Conservation (phyloP, 2,888 invertebrate species). For the Agrypnus murinus region DNA sequence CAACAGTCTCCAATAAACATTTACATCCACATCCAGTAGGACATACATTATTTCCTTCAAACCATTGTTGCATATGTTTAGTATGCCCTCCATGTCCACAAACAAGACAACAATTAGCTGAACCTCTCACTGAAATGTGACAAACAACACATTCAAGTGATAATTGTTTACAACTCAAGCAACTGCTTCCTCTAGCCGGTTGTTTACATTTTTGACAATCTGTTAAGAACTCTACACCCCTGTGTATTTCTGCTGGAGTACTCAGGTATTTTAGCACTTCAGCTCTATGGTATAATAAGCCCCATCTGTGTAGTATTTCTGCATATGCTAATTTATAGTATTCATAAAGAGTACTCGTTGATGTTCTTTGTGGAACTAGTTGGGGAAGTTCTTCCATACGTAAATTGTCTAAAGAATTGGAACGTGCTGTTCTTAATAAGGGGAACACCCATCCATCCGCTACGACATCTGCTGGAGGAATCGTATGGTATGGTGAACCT, state of each 20-base stretch:
- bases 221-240: constrained; percentile 81
- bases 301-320: constrained; percentile 83
- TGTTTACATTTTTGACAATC: constrained; percentile 83
- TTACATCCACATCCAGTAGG: constrained; percentile 95
- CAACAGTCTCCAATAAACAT: constrained; percentile 83
- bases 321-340: constrained; percentile 91
- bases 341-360: constrained; percentile 79
- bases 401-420: constrained; percentile 85
- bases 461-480: constrained; percentile 84
- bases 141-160: constrained; percentile 90
- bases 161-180: constrained; percentile 82
- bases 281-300: constrained; percentile 70
- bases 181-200: constrained; percentile 80
- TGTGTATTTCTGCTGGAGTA: constrained; percentile 68
- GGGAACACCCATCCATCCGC: constrained; percentile 86
- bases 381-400: constrained; percentile 70
- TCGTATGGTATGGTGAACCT: constrained; percentile 93
- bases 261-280: constrained; percentile 79
- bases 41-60: constrained; percentile 83
- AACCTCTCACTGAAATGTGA: constrained; percentile 88
- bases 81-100: constrained; percentile 97
- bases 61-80: constrained; percentile 89
- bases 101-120: constrained; percentile 88
- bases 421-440: constrained; percentile 79
- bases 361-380: constrained; percentile 58